Evolutionary conservation across 2,888 invertebrate species (phyloP), one percentile per base, ranked within the genome.

Genomic region (Conchocele bisecta): DNA sequence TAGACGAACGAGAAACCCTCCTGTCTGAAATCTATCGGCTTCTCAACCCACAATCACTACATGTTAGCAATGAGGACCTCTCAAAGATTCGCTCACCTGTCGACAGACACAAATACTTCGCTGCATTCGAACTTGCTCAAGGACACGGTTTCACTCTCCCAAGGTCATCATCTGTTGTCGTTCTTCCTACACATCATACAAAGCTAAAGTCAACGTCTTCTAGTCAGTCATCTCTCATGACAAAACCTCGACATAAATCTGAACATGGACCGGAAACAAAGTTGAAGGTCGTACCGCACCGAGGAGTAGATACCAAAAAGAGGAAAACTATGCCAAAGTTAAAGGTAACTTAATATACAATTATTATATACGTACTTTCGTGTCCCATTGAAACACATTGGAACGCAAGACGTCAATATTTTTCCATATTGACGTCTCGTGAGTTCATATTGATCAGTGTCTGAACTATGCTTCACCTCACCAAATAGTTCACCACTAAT

Each of bases 91-190:
- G 64, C 26, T 73, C 77, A 20, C 71, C 76, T 1, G 57, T 58
- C n/a, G 83, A 85, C 24, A 78, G 74, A 35, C 75, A 79, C 59
- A 85, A 85, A 33, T 83, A 82, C 50, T 56, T 69, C n/a, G 82
- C 83, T 11, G 84, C 84, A 24, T 44, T 81, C 6, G 79, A 83
- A 65, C 72, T 83, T 35, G 77, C 82, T 39, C 70, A 74, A 60
- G 60, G 48, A 17, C 67, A 61, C 48, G 58, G 61, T 57, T 20
- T 37, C 11, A 51, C 50, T 24, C 39, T 77, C n/a, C 68, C 67
- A 17, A 51, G 71, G 9, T 74, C 77, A 13, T 44, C 65, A 17
- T 75, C 78, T n/a, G 78, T 66, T 22, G 46, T 78, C 20, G 65
- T 65, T 20, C 37, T 77, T 3, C 74, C 78, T 22, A 53, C 74